Evolutionary conservation across 2,888 invertebrate genomes (phyloP).

Genomic region (Leptinotarsa juncta): DNA sequence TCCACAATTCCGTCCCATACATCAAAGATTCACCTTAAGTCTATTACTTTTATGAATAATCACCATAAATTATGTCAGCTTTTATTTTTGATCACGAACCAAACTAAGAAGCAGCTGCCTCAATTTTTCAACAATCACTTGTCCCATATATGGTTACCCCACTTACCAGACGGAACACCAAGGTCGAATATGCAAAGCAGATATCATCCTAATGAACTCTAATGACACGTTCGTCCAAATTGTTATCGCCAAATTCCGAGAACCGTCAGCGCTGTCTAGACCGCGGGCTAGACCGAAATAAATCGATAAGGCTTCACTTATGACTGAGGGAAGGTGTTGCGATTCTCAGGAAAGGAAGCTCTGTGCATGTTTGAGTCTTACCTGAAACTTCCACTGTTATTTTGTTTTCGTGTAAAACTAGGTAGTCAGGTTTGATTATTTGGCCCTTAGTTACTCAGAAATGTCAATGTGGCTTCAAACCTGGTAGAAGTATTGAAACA

Average conservation of each 20-base stretch:
- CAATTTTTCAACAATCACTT: too few relatives aligned
- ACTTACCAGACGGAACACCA: background rate
- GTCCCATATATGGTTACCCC: constrained; percentile 1
- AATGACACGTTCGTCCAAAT: background rate
- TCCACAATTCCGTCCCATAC: too few relatives aligned
- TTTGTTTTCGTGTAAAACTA: too few relatives aligned
- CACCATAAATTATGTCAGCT: background rate
- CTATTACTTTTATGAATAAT: too few relatives aligned
- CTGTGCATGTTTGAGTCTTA: background rate
- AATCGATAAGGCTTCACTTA: constrained; percentile 33
- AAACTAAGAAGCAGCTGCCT: background rate
- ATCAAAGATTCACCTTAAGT: too few relatives aligned
- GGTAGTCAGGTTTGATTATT: too few relatives aligned
- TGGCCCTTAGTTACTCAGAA: too few relatives aligned
- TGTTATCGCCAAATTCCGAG: constrained; percentile 29
- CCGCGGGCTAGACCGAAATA: constrained; percentile 35
- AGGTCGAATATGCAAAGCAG: constrained; percentile 7
- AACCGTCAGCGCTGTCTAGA: constrained; percentile 34
- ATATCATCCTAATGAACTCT: constrained; percentile 19
- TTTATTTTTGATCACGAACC: background rate
- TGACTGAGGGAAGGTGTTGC: background rate
- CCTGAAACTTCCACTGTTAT: too few relatives aligned
- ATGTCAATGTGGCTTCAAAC: too few relatives aligned
- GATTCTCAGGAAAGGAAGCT: background rate
- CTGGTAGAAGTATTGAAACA: too few relatives aligned